Evolutionary conservation across 2,888 invertebrate genomes (phyloP), one percentile per base, ranked within the genome.

Genomic region (Silvanus unidentatus): DNA sequence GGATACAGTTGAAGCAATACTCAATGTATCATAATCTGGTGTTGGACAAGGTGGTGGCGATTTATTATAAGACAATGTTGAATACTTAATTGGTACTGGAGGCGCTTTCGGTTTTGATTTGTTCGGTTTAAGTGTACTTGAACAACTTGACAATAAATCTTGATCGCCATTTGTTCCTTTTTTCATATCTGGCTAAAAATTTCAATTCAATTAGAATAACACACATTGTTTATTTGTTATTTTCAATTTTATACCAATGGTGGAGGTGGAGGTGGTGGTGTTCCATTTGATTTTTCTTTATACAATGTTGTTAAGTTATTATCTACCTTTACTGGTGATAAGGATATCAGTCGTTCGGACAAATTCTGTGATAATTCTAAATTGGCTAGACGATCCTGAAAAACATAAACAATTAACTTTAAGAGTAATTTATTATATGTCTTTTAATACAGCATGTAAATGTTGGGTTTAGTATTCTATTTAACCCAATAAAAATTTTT

Each of bases 231-330:
- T 5, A 12, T 12, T 4, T n/a, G 8, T 32, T 32, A 32, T 8
- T 32, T 32, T 32, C 13, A 32, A 32, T 32, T 5, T 5, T 12
- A 75, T 69, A 81, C 81, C 47, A 80, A 80, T 42, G 80, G 80
- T 35, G 81, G 82, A 14, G 81, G 80, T 13, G 81, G 80, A 28
- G 79, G 77, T 46, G 70, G 51, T 22, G 14, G n/a, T 13, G 13
- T 14, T 4, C 8, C 8, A 22, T 5, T 5, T 8, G 28, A 8
- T 28, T 28, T 28, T 11, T 68, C 43, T 73, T 72, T 22, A 65
- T 55, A 62, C 65, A 61, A 64, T 66, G 57, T 55, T 64, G 62
- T 48, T 62, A 66, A 52, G 61, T 60, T 52, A 66, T 63, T 56
- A 62, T 62, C 45, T 53, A 45, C 37, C 45, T 41, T 42, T 47